Conservation (phyloP, 2,797 vertebrate genomes). For the Crocodylus rhombifer region DNA sequence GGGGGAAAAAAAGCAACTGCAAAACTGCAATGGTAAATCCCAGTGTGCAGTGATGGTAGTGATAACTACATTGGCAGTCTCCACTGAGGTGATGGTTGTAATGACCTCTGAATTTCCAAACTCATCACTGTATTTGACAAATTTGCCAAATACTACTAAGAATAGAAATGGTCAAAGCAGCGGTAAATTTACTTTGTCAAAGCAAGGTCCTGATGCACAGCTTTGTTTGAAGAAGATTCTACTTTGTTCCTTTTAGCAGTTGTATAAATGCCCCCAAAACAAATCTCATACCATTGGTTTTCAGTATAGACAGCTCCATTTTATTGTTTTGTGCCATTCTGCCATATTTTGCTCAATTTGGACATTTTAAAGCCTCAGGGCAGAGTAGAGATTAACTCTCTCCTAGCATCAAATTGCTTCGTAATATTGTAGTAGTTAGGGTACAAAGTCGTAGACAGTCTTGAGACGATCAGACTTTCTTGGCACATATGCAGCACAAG, state of each 20-base stretch:
- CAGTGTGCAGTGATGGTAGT: not conserved
- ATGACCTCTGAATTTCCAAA: not conserved
- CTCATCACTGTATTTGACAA: not conserved
- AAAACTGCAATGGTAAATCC: not conserved
- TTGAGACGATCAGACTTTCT: not conserved
- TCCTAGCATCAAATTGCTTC: not conserved
- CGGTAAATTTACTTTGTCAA: not conserved
- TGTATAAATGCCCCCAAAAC: not conserved
- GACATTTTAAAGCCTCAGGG: not conserved
- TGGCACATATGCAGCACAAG: not conserved
- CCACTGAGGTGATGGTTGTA: not conserved
- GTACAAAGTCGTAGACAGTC: not conserved
- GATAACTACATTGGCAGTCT: not conserved
- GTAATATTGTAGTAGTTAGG: not conserved
- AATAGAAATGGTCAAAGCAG: not conserved
- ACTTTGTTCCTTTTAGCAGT: not conserved
- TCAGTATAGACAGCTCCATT: not conserved
- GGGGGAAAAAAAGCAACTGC: not conserved
- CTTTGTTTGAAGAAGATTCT: not conserved
- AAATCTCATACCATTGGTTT: not conserved
- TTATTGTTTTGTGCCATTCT: not conserved
- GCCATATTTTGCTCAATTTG: not conserved
- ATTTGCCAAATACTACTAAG: not conserved
- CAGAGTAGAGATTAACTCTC: not conserved
- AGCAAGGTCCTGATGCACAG: not conserved